These are phyloP conservation scores for Pterocles gutturalis DNA, from an alignment of 2,113 vertebrate species.

Conservation along the genomic window DNA sequence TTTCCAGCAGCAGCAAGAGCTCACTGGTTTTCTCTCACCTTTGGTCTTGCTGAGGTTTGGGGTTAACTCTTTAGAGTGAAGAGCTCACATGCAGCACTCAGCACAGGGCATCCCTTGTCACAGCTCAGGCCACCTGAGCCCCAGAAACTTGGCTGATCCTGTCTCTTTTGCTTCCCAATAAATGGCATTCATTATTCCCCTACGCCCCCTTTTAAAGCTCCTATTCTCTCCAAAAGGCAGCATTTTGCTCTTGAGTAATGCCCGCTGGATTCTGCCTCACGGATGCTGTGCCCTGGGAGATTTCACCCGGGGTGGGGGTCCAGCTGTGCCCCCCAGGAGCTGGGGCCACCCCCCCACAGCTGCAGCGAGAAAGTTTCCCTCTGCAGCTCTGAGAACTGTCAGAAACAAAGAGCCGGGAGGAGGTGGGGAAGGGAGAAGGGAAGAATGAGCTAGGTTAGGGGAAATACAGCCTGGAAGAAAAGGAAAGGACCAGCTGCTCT, in stretches of 20 bases:
- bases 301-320: not conserved
- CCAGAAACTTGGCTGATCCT: not conserved
- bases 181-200: not conserved
- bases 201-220: not conserved
- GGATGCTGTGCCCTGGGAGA: not conserved
- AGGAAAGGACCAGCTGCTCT: conserved; percentile 48
- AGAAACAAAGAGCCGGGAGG: not conserved
- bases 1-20: not conserved
- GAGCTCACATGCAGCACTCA: not conserved
- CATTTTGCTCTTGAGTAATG: not conserved
- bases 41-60: not conserved
- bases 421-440: not conserved
- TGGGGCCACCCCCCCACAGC: not conserved
- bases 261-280: not conserved
- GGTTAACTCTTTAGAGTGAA: not conserved
- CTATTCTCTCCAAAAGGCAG: not conserved
- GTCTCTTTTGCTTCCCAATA: not conserved
- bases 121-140: not conserved
- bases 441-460: conserved; percentile 31
- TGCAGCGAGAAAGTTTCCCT: not conserved
- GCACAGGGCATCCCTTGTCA: not conserved
- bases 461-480: conserved; percentile 42
- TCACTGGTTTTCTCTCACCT: not conserved
- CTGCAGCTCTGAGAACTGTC: not conserved
- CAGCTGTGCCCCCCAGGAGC: not conserved